Evolutionary conservation across 2,888 invertebrate genomes (phyloP).

Genomic region (Oxycera nigricornis): DNA sequence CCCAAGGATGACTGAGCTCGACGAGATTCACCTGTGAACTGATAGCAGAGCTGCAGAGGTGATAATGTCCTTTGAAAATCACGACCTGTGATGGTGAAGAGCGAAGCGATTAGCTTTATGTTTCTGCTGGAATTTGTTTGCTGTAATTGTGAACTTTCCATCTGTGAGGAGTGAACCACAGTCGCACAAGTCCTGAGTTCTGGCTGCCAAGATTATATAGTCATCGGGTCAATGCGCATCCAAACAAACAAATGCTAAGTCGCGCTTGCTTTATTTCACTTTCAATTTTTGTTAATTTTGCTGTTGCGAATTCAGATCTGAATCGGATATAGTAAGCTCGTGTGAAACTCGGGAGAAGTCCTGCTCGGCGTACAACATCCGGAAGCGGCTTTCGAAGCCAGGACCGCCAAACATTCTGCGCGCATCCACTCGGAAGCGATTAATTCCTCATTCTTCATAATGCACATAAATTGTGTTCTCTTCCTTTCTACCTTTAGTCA

Average conservation of each 20-base stretch:
- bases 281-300: background rate
- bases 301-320: background rate
- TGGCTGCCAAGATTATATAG: background rate
- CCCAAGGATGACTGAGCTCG: conserved; percentile 1
- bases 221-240: conserved; percentile 13
- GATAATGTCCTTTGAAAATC: conserved; percentile 5
- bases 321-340: background rate
- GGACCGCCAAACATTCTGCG: conserved; percentile 7
- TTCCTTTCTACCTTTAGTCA: background rate
- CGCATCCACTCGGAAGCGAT: conserved; percentile 25
- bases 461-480: background rate
- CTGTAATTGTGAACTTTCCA: background rate
- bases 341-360: background rate
- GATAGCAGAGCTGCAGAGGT: background rate
- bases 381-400: background rate
- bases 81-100: background rate
- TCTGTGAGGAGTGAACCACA: background rate
- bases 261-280: conserved; percentile 4
- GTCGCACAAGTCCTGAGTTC: background rate
- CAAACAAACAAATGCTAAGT: conserved; percentile 2
- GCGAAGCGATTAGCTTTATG: conserved; percentile 5
- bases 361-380: background rate
- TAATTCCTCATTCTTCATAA: background rate
- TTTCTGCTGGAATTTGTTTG: background rate
- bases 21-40: conserved; percentile 17